A percentile compares a stretch with the other conserved stretches of the same genome.
These are phyloP conservation scores for Drosophila siamana DNA, from an alignment of 2,888 invertebrate species.

Conservation along the genomic window DNA sequence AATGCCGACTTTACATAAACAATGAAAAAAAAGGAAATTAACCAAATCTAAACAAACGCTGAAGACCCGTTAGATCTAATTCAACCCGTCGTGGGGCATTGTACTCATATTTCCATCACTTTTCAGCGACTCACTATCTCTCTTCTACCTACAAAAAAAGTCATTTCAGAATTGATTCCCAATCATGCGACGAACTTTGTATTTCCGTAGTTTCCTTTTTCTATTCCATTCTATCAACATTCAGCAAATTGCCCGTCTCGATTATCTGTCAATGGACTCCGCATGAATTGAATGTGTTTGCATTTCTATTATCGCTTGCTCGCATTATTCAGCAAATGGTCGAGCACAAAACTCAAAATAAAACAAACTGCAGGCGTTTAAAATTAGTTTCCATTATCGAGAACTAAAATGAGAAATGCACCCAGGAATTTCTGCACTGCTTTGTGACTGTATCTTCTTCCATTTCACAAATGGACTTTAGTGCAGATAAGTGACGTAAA, in stretches of 20 bases:
- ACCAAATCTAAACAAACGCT: constrained; percentile 17
- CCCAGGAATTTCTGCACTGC: constrained; percentile 2
- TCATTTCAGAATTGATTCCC: constrained; percentile 4
- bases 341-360: constrained; percentile 9
- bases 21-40: constrained; percentile 5
- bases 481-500: constrained; percentile 10
- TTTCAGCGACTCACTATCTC: constrained; percentile 1
- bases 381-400: constrained; percentile 46
- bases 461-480: constrained; percentile 2
- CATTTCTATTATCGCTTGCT: constrained; percentile 47
- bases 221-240: constrained; percentile 30
- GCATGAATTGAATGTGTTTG: constrained; percentile 32
- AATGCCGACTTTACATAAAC: constrained; percentile 13
- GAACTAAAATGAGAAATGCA: constrained; percentile 43
- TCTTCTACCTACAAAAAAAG: not conserved
- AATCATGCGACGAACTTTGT: constrained; percentile 42
- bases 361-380: constrained; percentile 20
- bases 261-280: constrained; percentile 59
- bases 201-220: constrained; percentile 20
- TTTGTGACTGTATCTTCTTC: constrained; percentile 3
- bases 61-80: not conserved
- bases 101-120: constrained; percentile 18
- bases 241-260: constrained; percentile 21
- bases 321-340: constrained; percentile 36
- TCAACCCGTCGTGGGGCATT: constrained; percentile 28